Evolutionary conservation across 2,797 vertebrate genomes (phyloP).

Genomic region (Kryptolebias ocellatus): DNA sequence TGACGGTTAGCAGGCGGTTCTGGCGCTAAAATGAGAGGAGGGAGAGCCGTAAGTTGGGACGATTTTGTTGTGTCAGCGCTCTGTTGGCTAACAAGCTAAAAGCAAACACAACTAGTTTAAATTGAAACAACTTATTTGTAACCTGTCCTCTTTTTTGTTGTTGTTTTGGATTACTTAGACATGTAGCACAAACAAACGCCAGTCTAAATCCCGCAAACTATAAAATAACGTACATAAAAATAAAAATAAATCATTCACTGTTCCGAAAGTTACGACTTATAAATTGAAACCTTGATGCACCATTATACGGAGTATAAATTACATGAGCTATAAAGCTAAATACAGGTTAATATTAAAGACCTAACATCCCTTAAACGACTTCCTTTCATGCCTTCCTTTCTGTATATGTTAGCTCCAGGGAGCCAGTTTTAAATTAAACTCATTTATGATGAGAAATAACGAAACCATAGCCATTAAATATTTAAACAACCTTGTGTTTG

Average conservation of each 20-base stretch:
- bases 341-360: too few relatives aligned
- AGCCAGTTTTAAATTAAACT: too few relatives aligned
- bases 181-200: background rate
- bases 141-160: background rate
- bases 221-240: background rate
- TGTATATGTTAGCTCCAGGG: too few relatives aligned
- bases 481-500: too few relatives aligned
- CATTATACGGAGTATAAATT: background rate
- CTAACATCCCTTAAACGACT: too few relatives aligned
- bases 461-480: too few relatives aligned
- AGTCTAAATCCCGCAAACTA: background rate
- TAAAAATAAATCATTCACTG: background rate
- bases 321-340: background rate
- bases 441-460: too few relatives aligned
- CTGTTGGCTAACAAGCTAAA: slow-evolving; percentile 61
- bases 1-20: background rate
- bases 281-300: too few relatives aligned
- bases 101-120: slow-evolving; percentile 38
- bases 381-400: too few relatives aligned
- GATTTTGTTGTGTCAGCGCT: slow-evolving; percentile 49
- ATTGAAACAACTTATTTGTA: slow-evolving; percentile 15
- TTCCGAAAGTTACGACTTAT: slow-evolving; percentile 25
- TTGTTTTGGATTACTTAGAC: background rate
- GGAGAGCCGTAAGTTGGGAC: slow-evolving; percentile 51
- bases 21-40: slow-evolving; percentile 24